Evolutionary conservation across 2,113 vertebrate species (phyloP).

Genomic region (Ahaetulla prasina): DNA sequence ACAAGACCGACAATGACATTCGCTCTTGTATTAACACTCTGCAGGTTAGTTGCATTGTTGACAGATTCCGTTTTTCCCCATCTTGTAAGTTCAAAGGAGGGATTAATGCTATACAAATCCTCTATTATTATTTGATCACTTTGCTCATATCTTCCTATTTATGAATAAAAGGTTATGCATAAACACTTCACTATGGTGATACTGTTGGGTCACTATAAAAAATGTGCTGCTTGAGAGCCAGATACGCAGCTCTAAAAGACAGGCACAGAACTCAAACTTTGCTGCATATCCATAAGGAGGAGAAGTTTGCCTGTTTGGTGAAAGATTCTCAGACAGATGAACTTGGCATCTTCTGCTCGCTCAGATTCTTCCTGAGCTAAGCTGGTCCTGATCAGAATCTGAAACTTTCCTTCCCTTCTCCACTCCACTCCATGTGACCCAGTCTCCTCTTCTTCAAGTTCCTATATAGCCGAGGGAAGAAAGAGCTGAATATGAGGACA

Average conservation of each 20-base stretch:
- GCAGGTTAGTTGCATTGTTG: slow-evolving; percentile 74
- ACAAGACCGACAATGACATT: slow-evolving; percentile 93
- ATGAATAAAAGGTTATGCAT: background rate
- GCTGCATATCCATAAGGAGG: background rate
- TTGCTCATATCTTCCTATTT: background rate
- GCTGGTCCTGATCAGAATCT: background rate
- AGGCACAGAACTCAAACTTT: background rate
- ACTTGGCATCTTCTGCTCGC: background rate
- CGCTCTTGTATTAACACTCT: slow-evolving; percentile 91
- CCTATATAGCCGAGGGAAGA: slow-evolving; percentile 81
- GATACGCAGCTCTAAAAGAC: background rate
- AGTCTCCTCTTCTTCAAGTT: slow-evolving; percentile 71
- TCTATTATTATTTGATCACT: background rate
- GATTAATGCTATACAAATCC: background rate
- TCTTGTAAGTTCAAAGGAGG: background rate
- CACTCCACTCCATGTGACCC: background rate
- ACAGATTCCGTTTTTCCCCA: background rate
- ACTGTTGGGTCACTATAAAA: background rate
- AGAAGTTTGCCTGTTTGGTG: background rate
- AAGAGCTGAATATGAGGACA: slow-evolving; percentile 71
- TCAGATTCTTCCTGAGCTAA: background rate
- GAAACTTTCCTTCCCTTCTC: too few species aligned
- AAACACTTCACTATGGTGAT: background rate
- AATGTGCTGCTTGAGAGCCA: background rate
- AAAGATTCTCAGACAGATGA: background rate